phyloP scores from a whole-genome alignment of 1,140 invertebrate genomes.

The Chelonus insularis region DNA sequence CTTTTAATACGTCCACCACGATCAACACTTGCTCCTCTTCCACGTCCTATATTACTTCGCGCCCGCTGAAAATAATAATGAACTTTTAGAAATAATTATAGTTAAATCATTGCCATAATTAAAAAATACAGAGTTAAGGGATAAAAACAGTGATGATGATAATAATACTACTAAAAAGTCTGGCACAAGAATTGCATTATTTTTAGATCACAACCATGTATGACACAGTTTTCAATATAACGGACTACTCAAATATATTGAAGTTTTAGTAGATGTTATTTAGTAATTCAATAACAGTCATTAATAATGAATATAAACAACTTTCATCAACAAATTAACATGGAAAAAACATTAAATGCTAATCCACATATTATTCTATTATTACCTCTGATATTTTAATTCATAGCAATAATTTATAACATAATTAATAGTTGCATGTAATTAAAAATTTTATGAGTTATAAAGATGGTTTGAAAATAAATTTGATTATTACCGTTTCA shows the following conservation, averaged over 20 bases:
- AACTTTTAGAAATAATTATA: too few relatives aligned
- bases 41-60: conserved; percentile 55
- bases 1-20: conserved; percentile 60
- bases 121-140: neutral
- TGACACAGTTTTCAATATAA: conserved; percentile 40
- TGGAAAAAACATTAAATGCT: too few relatives aligned
- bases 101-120: too few relatives aligned
- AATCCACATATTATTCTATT: too few relatives aligned
- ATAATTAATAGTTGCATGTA: too few relatives aligned
- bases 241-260: conserved; percentile 7
- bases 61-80: conserved; percentile 43
- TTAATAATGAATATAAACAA: too few relatives aligned
- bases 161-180: conserved; percentile 25
- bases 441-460: too few relatives aligned
- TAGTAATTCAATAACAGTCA: too few relatives aligned
- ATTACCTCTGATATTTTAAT: too few relatives aligned
- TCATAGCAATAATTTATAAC: too few relatives aligned
- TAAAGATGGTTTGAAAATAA: too few relatives aligned
- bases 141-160: conserved; percentile 14
- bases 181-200: conserved; percentile 40
- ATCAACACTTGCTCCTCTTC: conserved; percentile 66
- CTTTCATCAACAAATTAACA: too few relatives aligned
- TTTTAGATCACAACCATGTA: conserved; percentile 38
- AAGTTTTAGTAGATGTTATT: neutral
- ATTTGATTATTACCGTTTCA: conserved; percentile 71